Percentiles rank a stretch among this genome's conserved stretches.
phyloP scores from a whole-genome alignment of 2,888 invertebrate species.

The Thysanoteuthis rhombus region DNA sequence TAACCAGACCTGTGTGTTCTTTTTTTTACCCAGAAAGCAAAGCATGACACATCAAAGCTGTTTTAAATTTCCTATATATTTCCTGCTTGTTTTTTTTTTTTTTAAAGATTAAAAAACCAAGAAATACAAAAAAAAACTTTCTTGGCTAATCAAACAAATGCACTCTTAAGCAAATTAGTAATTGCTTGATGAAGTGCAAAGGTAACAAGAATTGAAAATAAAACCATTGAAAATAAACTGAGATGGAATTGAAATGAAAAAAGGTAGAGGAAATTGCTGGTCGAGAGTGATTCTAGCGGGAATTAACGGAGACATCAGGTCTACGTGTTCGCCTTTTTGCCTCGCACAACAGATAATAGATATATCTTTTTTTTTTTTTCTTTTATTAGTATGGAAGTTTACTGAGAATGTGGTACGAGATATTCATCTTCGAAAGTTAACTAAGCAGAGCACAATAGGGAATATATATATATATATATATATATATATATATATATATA shows the following conservation, averaged over 20 bases:
- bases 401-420: neutral
- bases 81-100: neutral
- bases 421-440: too few species aligned
- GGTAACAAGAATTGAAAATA: neutral
- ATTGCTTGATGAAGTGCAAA: neutral
- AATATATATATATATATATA: too few species aligned
- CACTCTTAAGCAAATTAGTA: neutral
- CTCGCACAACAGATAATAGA: neutral
- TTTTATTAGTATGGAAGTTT: neutral
- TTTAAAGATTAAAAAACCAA: neutral
- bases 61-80: neutral
- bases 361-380: neutral
- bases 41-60: neutral
- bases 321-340: neutral
- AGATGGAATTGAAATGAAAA: neutral
- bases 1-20: neutral
- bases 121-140: neutral
- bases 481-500: too few species aligned
- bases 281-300: neutral
- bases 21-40: neutral
- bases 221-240: neutral
- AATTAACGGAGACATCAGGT: neutral
- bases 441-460: too few species aligned
- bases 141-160: neutral
- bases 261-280: neutral